Percentiles rank a stretch among this genome's conserved stretches.
Evolutionary conservation across 2,888 invertebrate species (phyloP).

Genomic region (Tiphia femorata): DNA sequence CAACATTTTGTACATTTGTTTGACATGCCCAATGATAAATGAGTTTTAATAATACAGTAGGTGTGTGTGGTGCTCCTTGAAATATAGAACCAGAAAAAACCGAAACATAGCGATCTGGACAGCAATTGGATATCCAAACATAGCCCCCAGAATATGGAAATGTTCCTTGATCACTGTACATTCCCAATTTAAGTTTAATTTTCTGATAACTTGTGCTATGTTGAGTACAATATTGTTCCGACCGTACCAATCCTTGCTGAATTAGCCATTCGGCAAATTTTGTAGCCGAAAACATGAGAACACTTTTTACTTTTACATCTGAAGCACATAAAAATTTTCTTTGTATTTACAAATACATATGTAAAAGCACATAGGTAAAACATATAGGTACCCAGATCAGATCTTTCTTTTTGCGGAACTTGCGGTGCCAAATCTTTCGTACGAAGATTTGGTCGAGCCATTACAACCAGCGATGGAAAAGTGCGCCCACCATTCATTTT

Average conservation of each 20-base stretch:
- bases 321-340: slow-evolving; percentile 27
- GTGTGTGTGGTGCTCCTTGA: slow-evolving; percentile 87
- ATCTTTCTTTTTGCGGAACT: slow-evolving; percentile 63
- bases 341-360: not conserved
- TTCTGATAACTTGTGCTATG: slow-evolving; percentile 71
- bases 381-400: slow-evolving; percentile 65
- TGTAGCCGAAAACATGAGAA: slow-evolving; percentile 84
- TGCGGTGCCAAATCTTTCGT: slow-evolving; percentile 73
- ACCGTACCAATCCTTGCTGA: slow-evolving; percentile 84
- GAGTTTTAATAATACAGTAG: slow-evolving; percentile 84
- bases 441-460: slow-evolving; percentile 83
- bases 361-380: not conserved
- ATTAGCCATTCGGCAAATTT: slow-evolving; percentile 93
- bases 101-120: slow-evolving; percentile 86
- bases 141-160: slow-evolving; percentile 92
- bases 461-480: slow-evolving; percentile 87
- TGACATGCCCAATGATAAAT: slow-evolving; percentile 94
- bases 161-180: slow-evolving; percentile 87
- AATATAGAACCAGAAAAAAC: slow-evolving; percentile 90
- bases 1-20: slow-evolving; percentile 88
- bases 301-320: slow-evolving; percentile 86
- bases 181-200: slow-evolving; percentile 82
- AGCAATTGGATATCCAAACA: slow-evolving; percentile 92
- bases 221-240: slow-evolving; percentile 82
- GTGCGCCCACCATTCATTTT: slow-evolving; percentile 86